These are phyloP conservation scores for Caenorhabditis sinica DNA, from an alignment of 2,888 invertebrate genomes.

Conservation along the genomic window DNA sequence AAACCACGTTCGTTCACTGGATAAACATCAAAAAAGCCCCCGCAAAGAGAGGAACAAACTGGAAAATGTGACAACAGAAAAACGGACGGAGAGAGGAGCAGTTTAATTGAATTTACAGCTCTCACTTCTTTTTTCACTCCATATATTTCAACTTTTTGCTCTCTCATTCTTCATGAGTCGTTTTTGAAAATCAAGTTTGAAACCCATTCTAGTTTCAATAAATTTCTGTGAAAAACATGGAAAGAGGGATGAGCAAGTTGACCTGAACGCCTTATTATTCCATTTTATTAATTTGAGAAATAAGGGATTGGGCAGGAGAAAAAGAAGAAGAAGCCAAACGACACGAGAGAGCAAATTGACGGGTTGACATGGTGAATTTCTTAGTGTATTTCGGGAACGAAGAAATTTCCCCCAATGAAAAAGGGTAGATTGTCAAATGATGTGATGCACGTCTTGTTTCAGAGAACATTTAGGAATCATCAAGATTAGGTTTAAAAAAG, in stretches of 20 bases:
- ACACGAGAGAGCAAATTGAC: conserved; percentile 16
- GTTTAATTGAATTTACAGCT: conserved; percentile 47
- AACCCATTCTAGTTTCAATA: too few species aligned
- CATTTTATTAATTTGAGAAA: conserved; percentile 13
- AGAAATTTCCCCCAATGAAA: conserved; percentile 2
- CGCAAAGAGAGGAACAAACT: conserved; percentile 12
- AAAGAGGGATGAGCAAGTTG: background rate
- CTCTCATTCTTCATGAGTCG: background rate
- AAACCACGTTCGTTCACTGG: conserved; percentile 6
- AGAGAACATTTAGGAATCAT: conserved; percentile 2
- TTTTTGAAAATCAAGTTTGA: too few species aligned
- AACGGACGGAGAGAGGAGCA: conserved; percentile 6
- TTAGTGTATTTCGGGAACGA: conserved; percentile 24
- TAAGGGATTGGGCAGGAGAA: background rate
- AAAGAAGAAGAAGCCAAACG: background rate
- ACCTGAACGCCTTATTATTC: background rate
- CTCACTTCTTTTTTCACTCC: conserved; percentile 3
- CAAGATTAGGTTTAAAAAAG: background rate
- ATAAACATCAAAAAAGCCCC: conserved; percentile 26
- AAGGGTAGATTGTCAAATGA: conserved; percentile 20
- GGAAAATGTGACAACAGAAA: conserved; percentile 33
- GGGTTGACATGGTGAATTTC: conserved; percentile 30
- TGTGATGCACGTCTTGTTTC: background rate
- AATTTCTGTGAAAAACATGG: too few species aligned
- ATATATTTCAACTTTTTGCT: background rate